These are phyloP conservation scores for Coleophora flavipennella DNA, from an alignment of 2,888 invertebrate genomes.

Conservation along the genomic window DNA sequence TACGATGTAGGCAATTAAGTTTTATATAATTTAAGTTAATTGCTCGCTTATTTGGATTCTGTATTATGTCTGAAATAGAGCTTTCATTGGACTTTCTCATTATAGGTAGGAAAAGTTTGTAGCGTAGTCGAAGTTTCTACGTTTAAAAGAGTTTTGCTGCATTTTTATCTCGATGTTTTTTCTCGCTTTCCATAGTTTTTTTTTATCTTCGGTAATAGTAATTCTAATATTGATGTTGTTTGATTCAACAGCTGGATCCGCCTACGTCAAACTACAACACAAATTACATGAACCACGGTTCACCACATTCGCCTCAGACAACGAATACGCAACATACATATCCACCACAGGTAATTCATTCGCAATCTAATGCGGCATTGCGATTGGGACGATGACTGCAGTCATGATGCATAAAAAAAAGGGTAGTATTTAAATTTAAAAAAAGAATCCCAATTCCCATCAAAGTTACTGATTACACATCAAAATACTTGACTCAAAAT, in stretches of 20 bases:
- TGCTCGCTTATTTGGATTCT: not conserved
- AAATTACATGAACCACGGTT: constrained; percentile 60
- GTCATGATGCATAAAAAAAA: no score
- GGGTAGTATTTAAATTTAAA: no score
- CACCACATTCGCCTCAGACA: constrained; percentile 58
- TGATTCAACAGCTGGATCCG: constrained; percentile 47
- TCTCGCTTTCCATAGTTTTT: constrained; percentile 24
- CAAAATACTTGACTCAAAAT: no score
- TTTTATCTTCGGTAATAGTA: not conserved
- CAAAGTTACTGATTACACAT: no score
- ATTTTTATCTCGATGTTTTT: constrained; percentile 29
- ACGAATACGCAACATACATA: constrained; percentile 60
- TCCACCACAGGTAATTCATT: constrained; percentile 48
- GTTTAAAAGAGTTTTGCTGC: constrained; percentile 33
- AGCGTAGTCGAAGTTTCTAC: constrained; percentile 8
- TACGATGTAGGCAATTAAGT: no score
- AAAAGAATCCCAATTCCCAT: no score
- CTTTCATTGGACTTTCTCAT: not conserved
- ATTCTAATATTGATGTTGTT: constrained; percentile 11
- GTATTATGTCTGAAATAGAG: not conserved
- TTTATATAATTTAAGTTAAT: not conserved
- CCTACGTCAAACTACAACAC: constrained; percentile 57
- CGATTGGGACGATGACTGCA: no score
- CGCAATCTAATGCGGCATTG: no score
- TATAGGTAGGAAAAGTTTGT: constrained; percentile 2